phyloP scores from a whole-genome alignment of 2,888 invertebrate genomes.

The Limnephilus auricula region DNA sequence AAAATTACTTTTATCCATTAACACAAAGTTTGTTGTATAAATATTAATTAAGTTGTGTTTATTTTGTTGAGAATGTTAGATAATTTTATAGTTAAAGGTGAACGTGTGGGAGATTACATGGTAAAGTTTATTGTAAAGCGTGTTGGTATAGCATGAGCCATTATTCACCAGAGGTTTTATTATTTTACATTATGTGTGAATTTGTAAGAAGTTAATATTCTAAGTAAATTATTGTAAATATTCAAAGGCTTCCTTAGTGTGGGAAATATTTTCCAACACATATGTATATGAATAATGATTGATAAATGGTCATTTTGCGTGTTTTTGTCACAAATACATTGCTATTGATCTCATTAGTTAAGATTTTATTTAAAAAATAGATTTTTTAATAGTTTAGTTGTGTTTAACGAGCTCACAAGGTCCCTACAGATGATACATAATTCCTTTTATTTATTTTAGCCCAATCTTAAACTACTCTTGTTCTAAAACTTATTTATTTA shows the following conservation, averaged over 20 bases:
- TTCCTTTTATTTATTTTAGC: constrained; percentile 54
- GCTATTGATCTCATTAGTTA: constrained; percentile 52
- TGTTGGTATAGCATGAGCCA: background rate
- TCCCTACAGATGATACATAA: background rate
- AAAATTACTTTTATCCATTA: constrained; percentile 23
- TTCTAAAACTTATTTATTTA: constrained; percentile 12
- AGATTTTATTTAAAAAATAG: constrained; percentile 43
- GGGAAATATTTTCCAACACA: constrained; percentile 15
- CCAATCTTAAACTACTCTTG: constrained; percentile 16
- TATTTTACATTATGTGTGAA: constrained; percentile 16
- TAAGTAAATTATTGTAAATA: constrained; percentile 33
- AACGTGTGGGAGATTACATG: background rate
- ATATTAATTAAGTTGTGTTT: constrained; percentile 31
- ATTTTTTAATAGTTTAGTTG: constrained; percentile 30
- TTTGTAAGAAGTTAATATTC: constrained; percentile 25
- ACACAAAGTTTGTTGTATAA: constrained; percentile 18
- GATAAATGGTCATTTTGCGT: constrained; percentile 37
- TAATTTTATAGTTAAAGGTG: constrained; percentile 52
- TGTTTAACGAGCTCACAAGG: background rate
- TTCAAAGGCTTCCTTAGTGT: constrained; percentile 20
- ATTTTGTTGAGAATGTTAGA: constrained; percentile 48
- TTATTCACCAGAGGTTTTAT: constrained; percentile 28
- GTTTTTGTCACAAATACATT: constrained; percentile 40
- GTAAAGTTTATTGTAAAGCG: constrained; percentile 39
- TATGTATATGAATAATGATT: constrained; percentile 27